A percentile compares a stretch with the other conserved stretches of the same genome.
Evolutionary conservation across 1,140 invertebrate genomes (phyloP).

Genomic region (Euura saliciscinereae): DNA sequence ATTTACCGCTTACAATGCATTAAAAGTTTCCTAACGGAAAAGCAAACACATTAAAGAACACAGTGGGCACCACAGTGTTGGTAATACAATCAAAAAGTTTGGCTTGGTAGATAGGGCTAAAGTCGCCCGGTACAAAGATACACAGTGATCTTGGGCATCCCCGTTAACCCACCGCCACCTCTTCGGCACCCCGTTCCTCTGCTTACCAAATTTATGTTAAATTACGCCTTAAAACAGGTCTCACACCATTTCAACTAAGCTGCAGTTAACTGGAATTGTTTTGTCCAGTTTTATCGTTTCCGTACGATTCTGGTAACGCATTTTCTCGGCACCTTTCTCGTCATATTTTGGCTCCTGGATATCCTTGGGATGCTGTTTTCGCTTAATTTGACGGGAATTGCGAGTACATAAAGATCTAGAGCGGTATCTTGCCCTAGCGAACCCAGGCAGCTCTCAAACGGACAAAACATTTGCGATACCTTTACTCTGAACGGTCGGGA

Average conservation of each 20-base stretch:
- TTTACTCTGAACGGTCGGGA: not conserved
- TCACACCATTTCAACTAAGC: not conserved
- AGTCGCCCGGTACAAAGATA: slow-evolving; percentile 11
- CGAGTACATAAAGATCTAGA: not conserved
- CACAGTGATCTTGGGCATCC: slow-evolving; percentile 10
- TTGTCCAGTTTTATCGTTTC: slow-evolving; percentile 5
- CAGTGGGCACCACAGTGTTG: not conserved
- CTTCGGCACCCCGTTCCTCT: not conserved
- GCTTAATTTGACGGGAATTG: not conserved
- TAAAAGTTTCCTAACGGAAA: slow-evolving; percentile 14
- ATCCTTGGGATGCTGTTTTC: not conserved
- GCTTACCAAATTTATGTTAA: slow-evolving; percentile 13
- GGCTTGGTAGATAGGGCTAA: not conserved
- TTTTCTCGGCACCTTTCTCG: not conserved
- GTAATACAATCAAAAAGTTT: slow-evolving; percentile 15
- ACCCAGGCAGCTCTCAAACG: not conserved
- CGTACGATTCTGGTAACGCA: not conserved
- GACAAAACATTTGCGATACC: not conserved
- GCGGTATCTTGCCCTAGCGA: not conserved
- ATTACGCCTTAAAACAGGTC: slow-evolving; percentile 12
- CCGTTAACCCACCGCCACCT: not conserved
- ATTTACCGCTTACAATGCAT: slow-evolving; percentile 17
- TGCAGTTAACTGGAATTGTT: slow-evolving; percentile 7
- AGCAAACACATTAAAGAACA: slow-evolving; percentile 12
- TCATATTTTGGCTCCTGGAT: not conserved